A percentile compares a stretch with the other conserved stretches of the same genome.
Conservation (phyloP, 1,140 invertebrate species). For the Artemia franciscana region DNA sequence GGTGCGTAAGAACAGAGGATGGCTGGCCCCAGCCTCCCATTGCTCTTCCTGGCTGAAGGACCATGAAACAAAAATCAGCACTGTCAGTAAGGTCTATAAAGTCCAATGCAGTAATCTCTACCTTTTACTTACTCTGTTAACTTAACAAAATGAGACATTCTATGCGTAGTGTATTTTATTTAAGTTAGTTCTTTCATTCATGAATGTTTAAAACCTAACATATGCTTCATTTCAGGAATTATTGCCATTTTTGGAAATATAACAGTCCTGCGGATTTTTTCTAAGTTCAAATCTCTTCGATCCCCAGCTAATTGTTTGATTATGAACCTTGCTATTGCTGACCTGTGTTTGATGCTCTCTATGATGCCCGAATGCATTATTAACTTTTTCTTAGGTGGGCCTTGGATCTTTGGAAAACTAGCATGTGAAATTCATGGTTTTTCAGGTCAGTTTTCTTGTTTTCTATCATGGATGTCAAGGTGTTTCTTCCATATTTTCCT, state of each 20-base stretch:
- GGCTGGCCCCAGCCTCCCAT: too few relatives aligned
- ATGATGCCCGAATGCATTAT: not conserved
- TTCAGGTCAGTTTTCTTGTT: constrained; percentile 4
- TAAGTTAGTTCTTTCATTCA: too few relatives aligned
- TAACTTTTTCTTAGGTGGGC: not conserved
- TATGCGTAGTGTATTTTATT: too few relatives aligned
- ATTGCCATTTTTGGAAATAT: not conserved
- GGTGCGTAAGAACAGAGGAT: too few relatives aligned
- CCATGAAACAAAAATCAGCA: too few relatives aligned
- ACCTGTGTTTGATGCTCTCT: constrained; percentile 33
- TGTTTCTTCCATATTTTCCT: not conserved
- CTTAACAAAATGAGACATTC: too few relatives aligned
- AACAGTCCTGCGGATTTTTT: not conserved
- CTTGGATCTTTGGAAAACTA: constrained; percentile 12
- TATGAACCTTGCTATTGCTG: constrained; percentile 46
- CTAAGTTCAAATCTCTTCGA: constrained; percentile 22
- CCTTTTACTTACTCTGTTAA: too few relatives aligned
- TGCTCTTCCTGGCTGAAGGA: too few relatives aligned
- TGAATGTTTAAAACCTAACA: too few relatives aligned
- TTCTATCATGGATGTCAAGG: not conserved
- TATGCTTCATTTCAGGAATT: not conserved
- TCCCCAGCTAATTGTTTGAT: constrained; percentile 50
- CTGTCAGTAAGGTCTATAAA: too few relatives aligned
- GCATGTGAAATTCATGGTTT: constrained; percentile 12
- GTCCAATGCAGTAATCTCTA: too few relatives aligned